Percentiles rank a stretch among this genome's conserved stretches.
These are phyloP conservation scores for Podiceps cristatus DNA, from an alignment of 2,113 vertebrate genomes.

Conservation along the genomic window DNA sequence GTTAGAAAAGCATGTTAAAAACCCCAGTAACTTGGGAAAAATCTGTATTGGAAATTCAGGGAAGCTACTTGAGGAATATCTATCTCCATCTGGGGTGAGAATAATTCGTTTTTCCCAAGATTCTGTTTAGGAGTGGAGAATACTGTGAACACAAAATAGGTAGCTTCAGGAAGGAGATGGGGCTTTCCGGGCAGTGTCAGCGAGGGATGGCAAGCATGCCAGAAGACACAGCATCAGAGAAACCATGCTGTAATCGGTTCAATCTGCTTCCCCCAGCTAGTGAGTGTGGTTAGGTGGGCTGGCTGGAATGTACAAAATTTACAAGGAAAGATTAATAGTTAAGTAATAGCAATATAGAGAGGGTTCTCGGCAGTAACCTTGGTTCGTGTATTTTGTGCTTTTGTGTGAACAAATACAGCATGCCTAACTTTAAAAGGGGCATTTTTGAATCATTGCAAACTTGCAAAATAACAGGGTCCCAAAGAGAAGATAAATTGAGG, in stretches of 20 bases:
- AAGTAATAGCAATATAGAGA: neutral
- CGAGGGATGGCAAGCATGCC: neutral
- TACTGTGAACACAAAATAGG: neutral
- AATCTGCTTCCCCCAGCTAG: neutral
- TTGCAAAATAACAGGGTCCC: neutral
- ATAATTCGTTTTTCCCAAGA: neutral
- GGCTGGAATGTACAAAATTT: neutral
- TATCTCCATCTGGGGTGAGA: neutral
- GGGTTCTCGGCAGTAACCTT: neutral
- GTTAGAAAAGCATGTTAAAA: neutral
- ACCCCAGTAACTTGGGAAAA: neutral
- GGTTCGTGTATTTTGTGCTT: neutral
- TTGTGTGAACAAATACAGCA: neutral
- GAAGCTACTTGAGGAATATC: neutral
- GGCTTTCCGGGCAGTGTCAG: neutral
- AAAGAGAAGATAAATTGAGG: neutral
- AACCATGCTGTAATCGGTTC: neutral
- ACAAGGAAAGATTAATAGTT: neutral
- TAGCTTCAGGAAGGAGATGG: neutral
- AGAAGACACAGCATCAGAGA: neutral
- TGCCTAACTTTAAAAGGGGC: neutral
- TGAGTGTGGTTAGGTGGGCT: neutral
- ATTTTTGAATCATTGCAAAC: accelerated
- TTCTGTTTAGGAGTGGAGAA: neutral
- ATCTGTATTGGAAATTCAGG: neutral